Percentiles rank a stretch among this genome's conserved stretches.
These are phyloP conservation scores for Osmerus eperlanus DNA, from an alignment of 2,113 vertebrate genomes.

Conservation along the genomic window DNA sequence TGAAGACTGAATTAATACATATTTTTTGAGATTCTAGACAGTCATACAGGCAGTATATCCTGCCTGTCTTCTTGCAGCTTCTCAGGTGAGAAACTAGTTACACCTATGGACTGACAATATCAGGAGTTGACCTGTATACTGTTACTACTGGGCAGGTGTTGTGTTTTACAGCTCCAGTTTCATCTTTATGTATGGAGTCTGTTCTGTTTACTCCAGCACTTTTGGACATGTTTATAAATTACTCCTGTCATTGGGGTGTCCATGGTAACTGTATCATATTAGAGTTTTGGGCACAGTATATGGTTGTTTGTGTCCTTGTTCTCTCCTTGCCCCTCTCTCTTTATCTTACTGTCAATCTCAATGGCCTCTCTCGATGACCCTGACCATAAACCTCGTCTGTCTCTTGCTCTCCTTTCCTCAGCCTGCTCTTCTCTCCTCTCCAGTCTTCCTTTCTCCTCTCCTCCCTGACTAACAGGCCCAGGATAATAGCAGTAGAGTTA, in stretches of 20 bases:
- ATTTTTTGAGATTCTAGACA: too few species aligned
- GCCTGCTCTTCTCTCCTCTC: constrained; percentile 12
- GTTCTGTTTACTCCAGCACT: constrained; percentile 41
- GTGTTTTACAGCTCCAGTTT: constrained; percentile 5
- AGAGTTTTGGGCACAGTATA: background rate
- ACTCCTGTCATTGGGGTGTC: constrained; percentile 42
- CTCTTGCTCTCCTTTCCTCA: constrained; percentile 21
- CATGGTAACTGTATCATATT: constrained; percentile 52
- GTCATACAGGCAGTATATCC: too few species aligned
- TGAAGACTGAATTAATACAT: too few species aligned
- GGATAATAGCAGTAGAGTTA: constrained; percentile 42
- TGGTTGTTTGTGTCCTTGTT: constrained; percentile 7
- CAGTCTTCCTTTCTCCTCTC: background rate
- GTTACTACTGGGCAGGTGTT: too few species aligned
- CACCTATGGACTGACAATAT: too few species aligned
- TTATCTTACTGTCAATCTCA: background rate
- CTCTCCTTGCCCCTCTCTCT: background rate
- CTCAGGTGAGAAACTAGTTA: too few species aligned
- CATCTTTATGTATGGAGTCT: constrained; percentile 16
- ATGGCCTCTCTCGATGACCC: background rate
- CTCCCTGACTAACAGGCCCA: background rate
- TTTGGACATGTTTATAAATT: constrained; percentile 54
- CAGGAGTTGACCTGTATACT: too few species aligned
- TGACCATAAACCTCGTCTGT: background rate
- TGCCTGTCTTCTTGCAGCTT: too few species aligned